Evolutionary conservation across 2,797 vertebrate genomes (phyloP), one percentile per base, ranked within the genome.

Genomic region (Eulemur mongoz): DNA sequence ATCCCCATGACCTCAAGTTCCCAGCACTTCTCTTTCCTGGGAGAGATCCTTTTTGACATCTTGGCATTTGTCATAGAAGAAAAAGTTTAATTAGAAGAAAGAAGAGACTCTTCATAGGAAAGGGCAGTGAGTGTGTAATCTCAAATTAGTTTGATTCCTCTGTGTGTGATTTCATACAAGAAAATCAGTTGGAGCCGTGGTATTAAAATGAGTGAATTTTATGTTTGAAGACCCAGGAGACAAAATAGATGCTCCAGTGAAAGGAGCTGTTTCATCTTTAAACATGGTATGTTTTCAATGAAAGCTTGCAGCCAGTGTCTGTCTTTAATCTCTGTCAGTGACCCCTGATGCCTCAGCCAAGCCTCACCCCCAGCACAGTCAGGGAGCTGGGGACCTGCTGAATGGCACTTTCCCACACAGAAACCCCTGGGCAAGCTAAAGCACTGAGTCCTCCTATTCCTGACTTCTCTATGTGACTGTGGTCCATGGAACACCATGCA

Each of bases 41-140:
- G 38, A 92, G 18, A 20, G 43, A 94, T 94, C 82, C 93, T 95
- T 95, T 91, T 87, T 96, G 93, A 75, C 90, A 84, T 52, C 14
- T 93, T 95, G 94, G 57, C 85, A 97, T 97, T 97, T 97, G 54
- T 93, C 75, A 89, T 80, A 92, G 84, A 98, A 96, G 84, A 96
- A 54, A 87, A 73, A 81, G 95, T 97, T 94, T 72, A 93, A 97
- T 75, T 84, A 86, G 75, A 92, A 92, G 78, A 83, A 95, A 96
- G 93, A 93, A 95, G 80, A 95, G 94, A 95, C 91, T 87, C 59
- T 63, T 75, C 72, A 32, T 65, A 65, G 83, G 94, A 96, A 80
- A 95, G 92, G 91, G 88, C 27, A 95, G 75, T 13, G 0, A 79
- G 81, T 86, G 40, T 85, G 69, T 93, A 73, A 63, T 95, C 88